Evolutionary conservation across 2,888 invertebrate genomes (phyloP), one percentile per base, ranked within the genome.

Genomic region (Capitulum mitella): DNA sequence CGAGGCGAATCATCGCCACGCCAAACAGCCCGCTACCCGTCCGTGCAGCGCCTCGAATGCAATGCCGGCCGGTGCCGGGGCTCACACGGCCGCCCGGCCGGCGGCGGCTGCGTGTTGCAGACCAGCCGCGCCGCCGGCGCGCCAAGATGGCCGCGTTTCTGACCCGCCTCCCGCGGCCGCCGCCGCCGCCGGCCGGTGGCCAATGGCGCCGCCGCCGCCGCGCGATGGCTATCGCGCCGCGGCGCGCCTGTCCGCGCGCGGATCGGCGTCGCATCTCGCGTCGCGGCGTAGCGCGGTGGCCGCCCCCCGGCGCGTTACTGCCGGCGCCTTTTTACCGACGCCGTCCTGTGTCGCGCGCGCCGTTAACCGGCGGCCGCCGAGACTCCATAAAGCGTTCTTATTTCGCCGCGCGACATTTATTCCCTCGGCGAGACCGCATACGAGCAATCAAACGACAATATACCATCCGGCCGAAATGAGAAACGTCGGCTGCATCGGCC

Each of bases 331-430:
- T 70, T 70, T 70, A 70, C 16, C 19, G 37, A 0, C 37, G 70
- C 8, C 37, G 37, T 6, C 34, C 61, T 61, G 61, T 61, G 61
- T 61, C 61, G 61, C 70, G 22, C 22, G 54, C n/a, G 1, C 37
- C 37, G 70, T 37, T 19, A 37, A 34, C 70, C 22, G 22, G 8
- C 37, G 22, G 70, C 22, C 34, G 70, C 16, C 61, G 19, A 3
- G 70, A 70, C 70, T 70, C 70, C 70, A 70, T 70, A 70, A 70
- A 70, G 70, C 70, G 34, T 29, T 34, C 70, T 70, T 34, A 70
- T 70, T 70, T 70, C 70, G 70, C 70, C 34, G 70, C 70, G 70
- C 70, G 70, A 70, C 70, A 37, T 70, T 70, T 70, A 70, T 70
- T 70, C 37, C 19, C 70, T 26, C 6, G 70, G 19, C 70, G 70